A percentile compares a stretch with the other conserved stretches of the same genome.
phyloP scores from a whole-genome alignment of 2,797 vertebrate genomes.

The Sebastes taczanowskii region DNA sequence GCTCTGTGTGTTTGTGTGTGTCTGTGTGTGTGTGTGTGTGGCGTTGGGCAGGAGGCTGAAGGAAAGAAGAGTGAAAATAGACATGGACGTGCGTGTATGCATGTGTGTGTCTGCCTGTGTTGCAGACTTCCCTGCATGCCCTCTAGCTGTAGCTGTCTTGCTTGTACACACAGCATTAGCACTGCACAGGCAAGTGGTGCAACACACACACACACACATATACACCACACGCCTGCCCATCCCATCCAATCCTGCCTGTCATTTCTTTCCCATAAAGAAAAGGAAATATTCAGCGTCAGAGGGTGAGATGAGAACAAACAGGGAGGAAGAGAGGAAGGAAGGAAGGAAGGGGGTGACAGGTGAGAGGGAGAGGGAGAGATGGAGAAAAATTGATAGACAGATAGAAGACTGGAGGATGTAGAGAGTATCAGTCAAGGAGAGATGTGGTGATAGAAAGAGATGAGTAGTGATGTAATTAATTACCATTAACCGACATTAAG shows the following conservation, averaged over 20 bases:
- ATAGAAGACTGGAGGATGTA: neutral
- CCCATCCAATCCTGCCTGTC: neutral
- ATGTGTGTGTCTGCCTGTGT: slow-evolving; percentile 2
- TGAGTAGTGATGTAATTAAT: neutral
- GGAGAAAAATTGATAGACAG: neutral
- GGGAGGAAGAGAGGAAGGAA: neutral
- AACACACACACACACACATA: neutral
- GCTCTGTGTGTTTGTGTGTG: neutral
- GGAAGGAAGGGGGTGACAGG: slow-evolving; percentile 4
- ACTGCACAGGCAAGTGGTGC: neutral
- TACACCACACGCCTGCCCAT: neutral
- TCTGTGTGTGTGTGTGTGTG: slow-evolving; percentile 1
- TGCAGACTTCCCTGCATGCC: slow-evolving; percentile 45
- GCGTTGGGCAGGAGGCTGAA: slow-evolving; percentile 10
- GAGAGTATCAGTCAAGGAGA: neutral
- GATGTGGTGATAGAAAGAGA: neutral
- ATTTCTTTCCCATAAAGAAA: neutral
- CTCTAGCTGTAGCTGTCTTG: slow-evolving; percentile 39
- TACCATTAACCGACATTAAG: no score
- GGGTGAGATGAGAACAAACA: slow-evolving; percentile 18
- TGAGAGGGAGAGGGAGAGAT: neutral
- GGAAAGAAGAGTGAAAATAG: slow-evolving; percentile 45
- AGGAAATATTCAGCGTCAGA: slow-evolving; percentile 25
- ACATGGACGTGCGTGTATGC: slow-evolving; percentile 3
- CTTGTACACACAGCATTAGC: slow-evolving; percentile 10